A percentile compares a stretch with the other conserved stretches of the same genome.
phyloP scores from a whole-genome alignment of 1,140 invertebrate genomes.

The Thalassaphorura encarpata region DNA sequence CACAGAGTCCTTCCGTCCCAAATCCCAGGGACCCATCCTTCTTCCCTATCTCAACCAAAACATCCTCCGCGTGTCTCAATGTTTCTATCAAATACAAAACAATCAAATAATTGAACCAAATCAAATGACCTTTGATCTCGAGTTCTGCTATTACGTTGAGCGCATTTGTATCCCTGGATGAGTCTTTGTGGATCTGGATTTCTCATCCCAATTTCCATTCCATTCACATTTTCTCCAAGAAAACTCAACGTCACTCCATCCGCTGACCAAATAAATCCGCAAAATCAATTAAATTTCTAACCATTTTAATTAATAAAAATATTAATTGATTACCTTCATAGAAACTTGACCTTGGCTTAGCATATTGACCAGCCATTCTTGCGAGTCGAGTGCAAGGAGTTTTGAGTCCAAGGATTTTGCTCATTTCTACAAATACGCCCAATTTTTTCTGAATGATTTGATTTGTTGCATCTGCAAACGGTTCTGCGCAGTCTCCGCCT shows the following conservation, averaged over 20 bases:
- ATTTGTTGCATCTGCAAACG: not conserved
- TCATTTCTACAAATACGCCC: constrained; percentile 1
- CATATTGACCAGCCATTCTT: constrained; percentile 9
- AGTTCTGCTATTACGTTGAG: no score
- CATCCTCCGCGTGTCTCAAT: not conserved
- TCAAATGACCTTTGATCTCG: no score
- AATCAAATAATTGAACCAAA: no score
- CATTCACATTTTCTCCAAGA: constrained; percentile 5
- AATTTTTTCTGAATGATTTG: constrained; percentile 4
- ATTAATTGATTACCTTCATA: not conserved
- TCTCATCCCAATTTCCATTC: not conserved
- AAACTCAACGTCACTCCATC: no score
- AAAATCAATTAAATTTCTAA: no score
- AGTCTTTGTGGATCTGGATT: not conserved
- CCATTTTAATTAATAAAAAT: not conserved
- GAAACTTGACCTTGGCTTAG: constrained; percentile 1
- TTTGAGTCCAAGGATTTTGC: not conserved
- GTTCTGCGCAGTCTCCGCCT: constrained; percentile 8
- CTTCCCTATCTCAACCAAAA: not conserved
- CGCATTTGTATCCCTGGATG: constrained; percentile 1
- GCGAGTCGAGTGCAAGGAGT: constrained; percentile 1
- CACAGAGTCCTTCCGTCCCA: no score
- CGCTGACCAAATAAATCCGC: no score
- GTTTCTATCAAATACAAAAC: no score
- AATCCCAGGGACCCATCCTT: not conserved